Percentiles rank a stretch among this genome's conserved stretches.
Evolutionary conservation across 1,140 invertebrate genomes (phyloP).

Genomic region (Laupala kohalensis): DNA sequence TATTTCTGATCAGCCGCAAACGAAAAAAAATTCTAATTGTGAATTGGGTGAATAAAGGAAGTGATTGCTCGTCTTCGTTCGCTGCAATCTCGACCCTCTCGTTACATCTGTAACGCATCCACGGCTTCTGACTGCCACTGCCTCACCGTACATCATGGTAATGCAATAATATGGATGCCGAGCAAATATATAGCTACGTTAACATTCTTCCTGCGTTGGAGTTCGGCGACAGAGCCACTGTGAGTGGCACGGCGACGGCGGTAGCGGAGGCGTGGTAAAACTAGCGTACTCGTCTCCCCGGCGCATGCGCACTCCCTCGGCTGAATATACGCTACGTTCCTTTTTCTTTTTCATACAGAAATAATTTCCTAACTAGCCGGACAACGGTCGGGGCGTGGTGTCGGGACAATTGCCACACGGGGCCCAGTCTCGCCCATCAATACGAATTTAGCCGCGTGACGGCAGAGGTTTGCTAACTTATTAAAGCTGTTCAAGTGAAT

Average conservation of each 20-base stretch:
- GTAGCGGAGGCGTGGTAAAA: not conserved
- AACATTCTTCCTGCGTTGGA: not conserved
- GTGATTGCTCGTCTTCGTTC: not conserved
- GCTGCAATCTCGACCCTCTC: not conserved
- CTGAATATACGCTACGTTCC: not conserved
- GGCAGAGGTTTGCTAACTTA: not conserved
- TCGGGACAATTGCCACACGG: not conserved
- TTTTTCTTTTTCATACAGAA: not conserved
- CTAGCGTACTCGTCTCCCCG: too few relatives aligned
- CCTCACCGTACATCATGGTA: not conserved
- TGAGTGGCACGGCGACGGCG: too few relatives aligned
- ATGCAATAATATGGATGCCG: not conserved
- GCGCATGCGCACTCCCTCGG: not conserved
- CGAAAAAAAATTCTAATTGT: too few relatives aligned
- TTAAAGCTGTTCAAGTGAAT: not conserved
- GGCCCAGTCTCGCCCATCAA: not conserved
- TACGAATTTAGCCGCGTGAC: not conserved
- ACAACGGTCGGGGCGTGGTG: not conserved
- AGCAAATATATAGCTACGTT: not conserved
- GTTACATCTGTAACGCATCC: not conserved
- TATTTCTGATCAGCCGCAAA: too few relatives aligned
- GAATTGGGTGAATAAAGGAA: not conserved
- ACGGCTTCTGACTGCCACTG: too few relatives aligned
- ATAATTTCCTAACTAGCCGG: not conserved
- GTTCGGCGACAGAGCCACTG: too few relatives aligned